Conservation (phyloP, 2,888 invertebrate genomes). For the Macroteleia sp. region DNA sequence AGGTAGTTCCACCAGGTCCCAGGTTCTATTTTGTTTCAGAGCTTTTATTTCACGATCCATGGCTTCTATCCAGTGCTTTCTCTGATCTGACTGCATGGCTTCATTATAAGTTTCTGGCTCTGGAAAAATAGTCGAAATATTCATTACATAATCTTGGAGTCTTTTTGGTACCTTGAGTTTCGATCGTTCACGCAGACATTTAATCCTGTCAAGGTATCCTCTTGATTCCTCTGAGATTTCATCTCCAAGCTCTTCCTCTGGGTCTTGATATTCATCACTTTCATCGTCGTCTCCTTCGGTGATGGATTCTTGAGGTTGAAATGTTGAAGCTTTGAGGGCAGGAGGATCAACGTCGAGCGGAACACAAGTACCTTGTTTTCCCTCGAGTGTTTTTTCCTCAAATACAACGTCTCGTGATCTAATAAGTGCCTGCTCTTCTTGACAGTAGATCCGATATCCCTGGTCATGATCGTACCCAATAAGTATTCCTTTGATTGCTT, state of each 20-base stretch:
- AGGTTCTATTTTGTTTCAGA: conserved; percentile 72
- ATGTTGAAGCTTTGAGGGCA: neutral
- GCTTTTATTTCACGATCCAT: conserved; percentile 70
- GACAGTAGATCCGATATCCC: conserved; percentile 25
- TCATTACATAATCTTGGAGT: conserved; percentile 22
- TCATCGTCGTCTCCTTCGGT: neutral
- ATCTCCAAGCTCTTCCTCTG: neutral
- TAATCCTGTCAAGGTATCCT: neutral
- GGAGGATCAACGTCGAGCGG: neutral
- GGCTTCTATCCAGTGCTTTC: conserved; percentile 60
- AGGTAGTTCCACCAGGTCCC: conserved; percentile 62
- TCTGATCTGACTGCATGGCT: conserved; percentile 46
- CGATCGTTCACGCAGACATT: neutral
- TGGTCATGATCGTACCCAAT: conserved; percentile 42
- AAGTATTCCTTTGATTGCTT: conserved; percentile 69
- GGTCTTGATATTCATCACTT: conserved; percentile 5
- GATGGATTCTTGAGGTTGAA: conserved; percentile 1
- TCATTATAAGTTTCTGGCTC: conserved; percentile 33
- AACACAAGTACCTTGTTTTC: neutral
- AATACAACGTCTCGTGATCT: conserved; percentile 39
- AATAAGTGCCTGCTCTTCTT: conserved; percentile 5
- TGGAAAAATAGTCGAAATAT: neutral
- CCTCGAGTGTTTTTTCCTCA: conserved; percentile 23
- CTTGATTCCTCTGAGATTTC: neutral
- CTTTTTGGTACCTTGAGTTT: conserved; percentile 10